Evolutionary conservation across 2,797 vertebrate species (phyloP), one percentile per base, ranked within the genome.

Genomic region (Loriculus beryllinus): DNA sequence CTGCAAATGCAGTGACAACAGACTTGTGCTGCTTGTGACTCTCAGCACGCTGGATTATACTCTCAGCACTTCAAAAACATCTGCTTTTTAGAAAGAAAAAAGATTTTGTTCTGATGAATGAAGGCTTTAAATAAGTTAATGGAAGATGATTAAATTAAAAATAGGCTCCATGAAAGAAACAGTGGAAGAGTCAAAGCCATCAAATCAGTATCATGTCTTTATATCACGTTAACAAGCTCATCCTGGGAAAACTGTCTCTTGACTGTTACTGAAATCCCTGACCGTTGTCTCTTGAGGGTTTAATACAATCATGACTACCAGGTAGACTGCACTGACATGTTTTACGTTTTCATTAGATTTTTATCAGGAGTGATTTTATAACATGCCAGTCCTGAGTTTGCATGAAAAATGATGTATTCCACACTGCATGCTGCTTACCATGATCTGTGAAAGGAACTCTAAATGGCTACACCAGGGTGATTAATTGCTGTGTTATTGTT

Each of bases 331-430:
- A 57, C 78, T 90, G 91, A 67, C 83, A 90, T 84, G 54, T 92
- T 96, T 95, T 96, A 91, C 91, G 75, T 95, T 96, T 97, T 92
- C 92, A 94, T 97, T 96, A 94, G 91, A 88, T 95, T 93, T 93
- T 90, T 95, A 88, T 94, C 77, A 63, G 69, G 60, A 89, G 33
- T 81, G 70, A 67, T 92, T 96, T 95, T 92, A 54, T 88, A 92
- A 86, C 42, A 33, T 75, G 69, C 42, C 78, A 45, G 94, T 95
- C 60, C 31, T 95, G 69, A 67, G 56, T 86, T 90, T 86, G 75
- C 19, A 56, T 80, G 78, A 93, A 64, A 86, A 77, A 91, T 91
- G 19, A 80, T 93, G 90, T 95, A 89, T 94, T 95, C 74, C 10
- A 59, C 67, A 45, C 59, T 82, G 49, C 64, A 5, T 84, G 74